Evolutionary conservation across 2,888 invertebrate species (phyloP), one percentile per base, ranked within the genome.

Genomic region (Monochamus alternatus): DNA sequence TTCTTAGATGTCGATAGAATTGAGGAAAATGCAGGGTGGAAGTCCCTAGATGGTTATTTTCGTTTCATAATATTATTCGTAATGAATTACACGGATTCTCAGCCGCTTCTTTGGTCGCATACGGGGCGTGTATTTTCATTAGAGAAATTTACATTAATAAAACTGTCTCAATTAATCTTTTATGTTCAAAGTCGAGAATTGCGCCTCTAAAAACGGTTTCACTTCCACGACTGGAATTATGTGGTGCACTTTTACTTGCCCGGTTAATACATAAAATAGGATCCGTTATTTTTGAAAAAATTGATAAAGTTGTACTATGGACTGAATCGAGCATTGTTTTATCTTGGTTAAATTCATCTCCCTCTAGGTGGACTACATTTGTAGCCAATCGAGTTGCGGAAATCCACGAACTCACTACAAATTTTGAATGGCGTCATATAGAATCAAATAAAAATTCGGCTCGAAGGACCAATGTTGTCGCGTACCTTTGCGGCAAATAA

Each of bases 181-280:
- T 85, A 9, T 81, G 80, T 44, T 75, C 86, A 3, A 85, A 86
- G 75, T 80, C 82, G 2, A 74, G 83, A 8, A 82, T 86, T 9
- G 83, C 85, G 0, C 79, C 81, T 2, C 8, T 80, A 0, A 79
- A 78, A 71, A 66, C 63, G 22, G 43, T 78, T 9, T 62, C 75
- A 8, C 30, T 81, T 9, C 79, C 78, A 0, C 43, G 78, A n/a
- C 66, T 81, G 38, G 81, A 80, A 30, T 66, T 80, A 30, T 71
- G 69, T 51, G 81, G 63, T 14, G 71, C 69, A 3, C 38, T 67
- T 0, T 63, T 81, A 51, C 9, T 70, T 14, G 73, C 78, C 5
- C 32, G 38, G 10, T 58, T 81, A 38, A 30, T 55, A 9, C 55
- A 64, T 44, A 69, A 59, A 14, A 12, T 52, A 3, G n/a, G 3